A percentile compares a stretch with the other conserved stretches of the same genome.
Conservation (phyloP, 2,888 invertebrate species). For the Hetaerina titia region DNA sequence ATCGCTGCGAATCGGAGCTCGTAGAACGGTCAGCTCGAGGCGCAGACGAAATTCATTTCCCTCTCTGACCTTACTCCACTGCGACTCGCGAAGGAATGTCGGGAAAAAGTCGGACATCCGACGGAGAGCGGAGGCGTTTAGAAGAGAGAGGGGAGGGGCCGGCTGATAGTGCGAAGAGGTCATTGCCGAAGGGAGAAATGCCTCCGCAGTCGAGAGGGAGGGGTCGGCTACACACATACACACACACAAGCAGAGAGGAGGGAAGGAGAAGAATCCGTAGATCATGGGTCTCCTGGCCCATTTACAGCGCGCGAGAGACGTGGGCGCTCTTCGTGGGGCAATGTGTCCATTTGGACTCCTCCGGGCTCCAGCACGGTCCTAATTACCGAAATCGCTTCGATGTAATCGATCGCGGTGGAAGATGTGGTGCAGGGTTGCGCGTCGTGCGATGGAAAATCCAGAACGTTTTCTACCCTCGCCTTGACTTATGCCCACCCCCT, state of each 20-base stretch:
- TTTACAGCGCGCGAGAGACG: not conserved
- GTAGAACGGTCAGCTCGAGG: not conserved
- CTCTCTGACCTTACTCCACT: not conserved
- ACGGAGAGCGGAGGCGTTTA: not conserved
- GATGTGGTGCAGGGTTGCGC: not conserved
- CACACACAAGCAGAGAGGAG: not conserved
- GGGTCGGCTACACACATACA: not conserved
- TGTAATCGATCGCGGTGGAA: not conserved
- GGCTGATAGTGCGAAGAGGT: not conserved
- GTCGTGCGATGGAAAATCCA: too few relatives aligned
- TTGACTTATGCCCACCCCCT: too few relatives aligned
- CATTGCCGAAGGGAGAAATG: not conserved
- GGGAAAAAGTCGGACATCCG: conserved; percentile 5
- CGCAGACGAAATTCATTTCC: not conserved
- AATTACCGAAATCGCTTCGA: not conserved
- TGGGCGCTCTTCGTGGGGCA: not conserved
- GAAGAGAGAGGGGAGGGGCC: not conserved
- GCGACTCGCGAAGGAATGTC: not conserved
- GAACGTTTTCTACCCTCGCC: too few relatives aligned
- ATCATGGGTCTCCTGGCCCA: not conserved
- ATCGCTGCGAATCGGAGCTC: not conserved
- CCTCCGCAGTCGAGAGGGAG: not conserved
- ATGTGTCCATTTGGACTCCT: not conserved
- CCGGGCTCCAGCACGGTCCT: not conserved
- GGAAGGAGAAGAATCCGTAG: not conserved